Evolutionary conservation across 2,113 vertebrate genomes (phyloP), one percentile per base, ranked within the genome.

Genomic region (Nothobranchius furzeri): DNA sequence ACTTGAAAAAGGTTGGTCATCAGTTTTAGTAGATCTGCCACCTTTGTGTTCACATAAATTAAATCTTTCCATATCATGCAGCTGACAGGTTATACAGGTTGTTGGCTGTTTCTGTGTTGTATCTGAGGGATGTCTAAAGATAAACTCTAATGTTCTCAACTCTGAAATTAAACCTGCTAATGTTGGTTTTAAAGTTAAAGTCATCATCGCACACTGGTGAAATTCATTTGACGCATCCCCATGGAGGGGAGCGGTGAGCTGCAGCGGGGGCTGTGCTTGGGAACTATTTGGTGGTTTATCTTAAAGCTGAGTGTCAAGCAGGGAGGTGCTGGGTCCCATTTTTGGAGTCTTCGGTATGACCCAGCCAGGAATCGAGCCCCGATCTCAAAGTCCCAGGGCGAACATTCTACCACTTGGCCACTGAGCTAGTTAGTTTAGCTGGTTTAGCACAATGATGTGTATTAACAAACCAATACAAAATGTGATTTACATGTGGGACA

Each of bases 71-170:
- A 53, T 55, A 76, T 46, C 48, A 25, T 74, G 25, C 30, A 9
- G 51, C 40, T 40, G 54, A 80, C 79, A 49, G 25, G 83, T 64
- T 61, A 35, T 12, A 67, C 83, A 48, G 48, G 83, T 85, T 54
- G 37, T 20, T 20, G 20, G 20, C 20, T 20, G 46, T 68, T 58
- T 50, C 5, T 15, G 5, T 30, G 30, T 30, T 30, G 30, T 63
- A 57, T 72, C 54, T 70, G 10, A 55, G 14, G 73, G 13, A 6
- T 49, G 60, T 42, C 35, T 49, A 11, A 64, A 50, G 43, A 49
- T 49, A 60, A 53, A 64, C 9, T 40, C 37, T 7, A 40, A 40
- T 8, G 37, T 40, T 68, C 35, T n/a, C 52, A 69, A 48, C 30
- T 60, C 52, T 49, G 51, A 61, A 60, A 42, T 64, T 9, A 13